Evolutionary conservation across 2,797 vertebrate species (phyloP).

Genomic region (Tapirus indicus): DNA sequence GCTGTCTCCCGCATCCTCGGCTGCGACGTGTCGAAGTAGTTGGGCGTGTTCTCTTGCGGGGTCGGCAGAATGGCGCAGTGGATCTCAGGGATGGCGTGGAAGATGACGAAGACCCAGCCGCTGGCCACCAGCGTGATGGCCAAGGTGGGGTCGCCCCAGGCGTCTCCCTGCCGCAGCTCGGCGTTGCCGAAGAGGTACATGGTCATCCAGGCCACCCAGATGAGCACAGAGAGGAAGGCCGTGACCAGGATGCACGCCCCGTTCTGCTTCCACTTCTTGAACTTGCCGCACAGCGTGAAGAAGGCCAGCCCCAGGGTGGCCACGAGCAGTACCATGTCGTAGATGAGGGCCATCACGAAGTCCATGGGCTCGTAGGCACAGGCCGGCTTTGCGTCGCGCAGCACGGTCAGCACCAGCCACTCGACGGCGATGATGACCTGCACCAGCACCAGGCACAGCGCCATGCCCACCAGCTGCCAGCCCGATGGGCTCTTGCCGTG

Average conservation of each 20-base stretch:
- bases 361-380: constrained; percentile 96
- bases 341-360: constrained; percentile 95
- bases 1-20: constrained; percentile 97
- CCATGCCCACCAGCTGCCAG: constrained; percentile 93
- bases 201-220: constrained; percentile 97
- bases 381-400: constrained; percentile 93
- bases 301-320: constrained; percentile 91
- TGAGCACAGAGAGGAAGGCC: constrained; percentile 93
- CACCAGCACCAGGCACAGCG: constrained; percentile 93
- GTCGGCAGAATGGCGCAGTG: constrained; percentile 94
- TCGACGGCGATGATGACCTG: constrained; percentile 97
- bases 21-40: constrained; percentile 98
- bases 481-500: constrained; percentile 94
- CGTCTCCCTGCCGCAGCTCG: constrained; percentile 90
- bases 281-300: constrained; percentile 95
- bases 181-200: constrained; percentile 96
- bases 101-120: constrained; percentile 97
- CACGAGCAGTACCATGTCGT: constrained; percentile 94
- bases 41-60: constrained; percentile 95
- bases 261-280: constrained; percentile 95
- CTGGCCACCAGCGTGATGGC: constrained; percentile 96
- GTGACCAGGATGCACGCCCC: constrained; percentile 94
- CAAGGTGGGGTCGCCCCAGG: constrained; percentile 95
- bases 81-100: constrained; percentile 96
- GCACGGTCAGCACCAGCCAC: constrained; percentile 97